These are phyloP conservation scores for Drosophila hamatofila DNA, from an alignment of 2,888 invertebrate genomes.

Conservation along the genomic window DNA sequence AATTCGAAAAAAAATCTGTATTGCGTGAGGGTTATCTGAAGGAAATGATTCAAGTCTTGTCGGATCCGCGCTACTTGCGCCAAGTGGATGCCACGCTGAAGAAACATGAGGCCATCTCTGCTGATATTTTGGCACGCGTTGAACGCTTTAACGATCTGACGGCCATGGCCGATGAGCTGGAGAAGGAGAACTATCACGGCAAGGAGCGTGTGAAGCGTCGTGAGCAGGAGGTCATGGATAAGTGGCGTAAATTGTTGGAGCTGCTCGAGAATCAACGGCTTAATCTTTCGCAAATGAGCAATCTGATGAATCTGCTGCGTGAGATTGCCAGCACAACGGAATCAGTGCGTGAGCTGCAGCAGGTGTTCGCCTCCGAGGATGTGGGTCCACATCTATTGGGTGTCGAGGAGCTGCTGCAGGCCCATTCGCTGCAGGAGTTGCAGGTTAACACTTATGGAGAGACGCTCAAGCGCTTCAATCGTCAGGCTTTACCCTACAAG, in stretches of 20 bases:
- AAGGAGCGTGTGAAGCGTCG: conserved; percentile 90
- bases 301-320: conserved; percentile 93
- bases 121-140: conserved; percentile 96
- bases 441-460: conserved; percentile 96
- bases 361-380: conserved; percentile 90
- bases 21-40: conserved; percentile 97
- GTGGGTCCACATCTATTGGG: conserved; percentile 97
- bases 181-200: conserved; percentile 96
- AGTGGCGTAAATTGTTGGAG: conserved; percentile 94
- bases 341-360: conserved; percentile 93
- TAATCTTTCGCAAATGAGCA: conserved; percentile 92
- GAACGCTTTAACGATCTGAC: conserved; percentile 97
- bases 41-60: conserved; percentile 98
- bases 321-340: conserved; percentile 96
- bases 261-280: conserved; percentile 93
- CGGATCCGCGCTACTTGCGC: conserved; percentile 94
- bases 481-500: conserved; percentile 88
- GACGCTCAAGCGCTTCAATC: conserved; percentile 91
- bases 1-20: conserved; percentile 97
- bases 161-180: conserved; percentile 96
- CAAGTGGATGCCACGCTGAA: conserved; percentile 99
- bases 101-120: conserved; percentile 99
- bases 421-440: conserved; percentile 96
- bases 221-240: conserved; percentile 90
- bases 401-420: conserved; percentile 97